Percentiles rank a stretch among this genome's conserved stretches.
Conservation (phyloP, 1,140 invertebrate species). For the Lordiphosa mommai region DNA sequence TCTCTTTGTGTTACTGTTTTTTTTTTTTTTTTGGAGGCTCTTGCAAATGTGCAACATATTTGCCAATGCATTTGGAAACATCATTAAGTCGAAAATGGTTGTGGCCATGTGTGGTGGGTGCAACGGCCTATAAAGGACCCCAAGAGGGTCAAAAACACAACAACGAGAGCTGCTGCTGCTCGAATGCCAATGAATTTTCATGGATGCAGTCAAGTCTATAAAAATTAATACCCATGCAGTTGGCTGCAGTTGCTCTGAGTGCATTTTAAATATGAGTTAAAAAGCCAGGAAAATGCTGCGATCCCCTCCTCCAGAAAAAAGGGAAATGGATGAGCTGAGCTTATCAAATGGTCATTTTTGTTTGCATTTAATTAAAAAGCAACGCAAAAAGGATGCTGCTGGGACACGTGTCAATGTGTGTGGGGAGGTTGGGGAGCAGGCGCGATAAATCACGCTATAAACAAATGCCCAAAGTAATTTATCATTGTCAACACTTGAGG, state of each 20-base stretch:
- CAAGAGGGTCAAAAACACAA: not conserved
- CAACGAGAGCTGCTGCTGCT: constrained; percentile 4
- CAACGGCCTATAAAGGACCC: constrained; percentile 68
- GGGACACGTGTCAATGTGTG: constrained; percentile 73
- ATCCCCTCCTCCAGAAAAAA: not conserved
- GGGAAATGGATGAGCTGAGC: constrained; percentile 17
- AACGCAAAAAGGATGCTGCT: constrained; percentile 47
- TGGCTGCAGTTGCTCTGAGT: constrained; percentile 54
- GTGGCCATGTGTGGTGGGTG: constrained; percentile 29
- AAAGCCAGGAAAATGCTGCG: constrained; percentile 45
- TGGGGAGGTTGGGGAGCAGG: constrained; percentile 14
- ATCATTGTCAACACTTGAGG: constrained; percentile 71
- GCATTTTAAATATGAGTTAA: constrained; percentile 72
- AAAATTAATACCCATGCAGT: constrained; percentile 74
- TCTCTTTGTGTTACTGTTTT: constrained; percentile 6
- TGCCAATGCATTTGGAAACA: constrained; percentile 72
- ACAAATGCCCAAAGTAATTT: constrained; percentile 71
- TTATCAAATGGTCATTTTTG: constrained; percentile 78
- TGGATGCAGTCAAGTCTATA: constrained; percentile 76
- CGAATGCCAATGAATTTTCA: constrained; percentile 70
- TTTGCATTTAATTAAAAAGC: constrained; percentile 79
- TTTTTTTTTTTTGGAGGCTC: constrained; percentile 26
- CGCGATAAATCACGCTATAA: constrained; percentile 79
- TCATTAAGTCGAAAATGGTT: constrained; percentile 72
- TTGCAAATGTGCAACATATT: constrained; percentile 56